Evolutionary conservation across 1,140 invertebrate genomes (phyloP).

Genomic region (Fopius arisanus): DNA sequence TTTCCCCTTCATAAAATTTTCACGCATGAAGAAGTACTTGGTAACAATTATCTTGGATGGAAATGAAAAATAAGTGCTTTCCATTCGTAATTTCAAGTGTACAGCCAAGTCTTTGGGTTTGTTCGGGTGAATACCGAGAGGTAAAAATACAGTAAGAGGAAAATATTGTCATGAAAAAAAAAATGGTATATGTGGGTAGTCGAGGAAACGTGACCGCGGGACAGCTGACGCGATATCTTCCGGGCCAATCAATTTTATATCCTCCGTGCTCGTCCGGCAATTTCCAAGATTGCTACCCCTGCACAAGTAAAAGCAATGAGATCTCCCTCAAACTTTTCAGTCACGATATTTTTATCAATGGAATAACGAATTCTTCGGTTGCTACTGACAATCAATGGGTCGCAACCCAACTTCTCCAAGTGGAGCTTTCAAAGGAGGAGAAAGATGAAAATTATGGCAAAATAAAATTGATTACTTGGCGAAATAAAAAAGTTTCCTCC

Average conservation of each 20-base stretch:
- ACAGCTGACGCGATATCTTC: constrained; percentile 43
- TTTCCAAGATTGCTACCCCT: constrained; percentile 51
- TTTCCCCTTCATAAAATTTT: not conserved
- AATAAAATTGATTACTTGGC: not conserved
- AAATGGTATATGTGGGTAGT: constrained; percentile 27
- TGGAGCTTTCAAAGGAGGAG: not conserved
- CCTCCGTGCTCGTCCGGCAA: constrained; percentile 44
- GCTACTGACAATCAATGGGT: not conserved
- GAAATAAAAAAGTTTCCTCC: not conserved
- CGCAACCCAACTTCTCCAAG: not conserved
- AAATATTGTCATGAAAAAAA: constrained; percentile 6
- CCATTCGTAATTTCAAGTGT: no score
- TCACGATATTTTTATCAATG: not conserved
- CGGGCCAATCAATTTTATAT: constrained; percentile 45
- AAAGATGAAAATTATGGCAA: not conserved
- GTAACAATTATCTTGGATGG: not conserved
- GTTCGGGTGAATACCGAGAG: not conserved
- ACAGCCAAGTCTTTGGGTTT: no score
- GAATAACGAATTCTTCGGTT: not conserved
- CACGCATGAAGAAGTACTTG: not conserved
- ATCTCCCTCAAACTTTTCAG: not conserved
- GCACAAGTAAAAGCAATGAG: constrained; percentile 20
- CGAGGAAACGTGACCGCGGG: constrained; percentile 36
- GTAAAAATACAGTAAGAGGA: not conserved
- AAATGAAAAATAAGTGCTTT: no score